Conservation (phyloP, 2,113 vertebrate species). For the Oostethus manadensis region DNA sequence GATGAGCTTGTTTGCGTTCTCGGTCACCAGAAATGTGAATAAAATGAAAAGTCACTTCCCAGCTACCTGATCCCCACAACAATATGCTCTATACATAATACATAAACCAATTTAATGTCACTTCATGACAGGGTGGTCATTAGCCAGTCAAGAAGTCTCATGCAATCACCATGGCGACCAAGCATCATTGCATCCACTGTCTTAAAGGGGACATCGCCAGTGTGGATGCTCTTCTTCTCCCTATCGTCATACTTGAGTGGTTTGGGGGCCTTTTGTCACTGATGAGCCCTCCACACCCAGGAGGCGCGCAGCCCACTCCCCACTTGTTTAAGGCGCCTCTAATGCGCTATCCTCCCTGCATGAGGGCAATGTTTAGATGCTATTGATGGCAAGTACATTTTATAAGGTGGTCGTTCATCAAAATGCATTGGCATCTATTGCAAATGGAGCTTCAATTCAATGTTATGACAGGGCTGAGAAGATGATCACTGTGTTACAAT, state of each 20-base stretch:
- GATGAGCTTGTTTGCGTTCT: too few species aligned
- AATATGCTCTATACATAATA: not conserved
- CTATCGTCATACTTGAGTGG: slow-evolving; percentile 34
- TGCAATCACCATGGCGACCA: slow-evolving; percentile 3
- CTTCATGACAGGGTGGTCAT: slow-evolving; percentile 33
- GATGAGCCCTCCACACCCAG: slow-evolving; percentile 38
- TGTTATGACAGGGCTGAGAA: slow-evolving; percentile 47
- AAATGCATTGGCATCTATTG: slow-evolving; percentile 29
- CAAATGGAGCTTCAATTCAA: slow-evolving; percentile 21
- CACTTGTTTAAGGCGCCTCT: slow-evolving; percentile 30
- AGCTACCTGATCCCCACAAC: slow-evolving; percentile 5
- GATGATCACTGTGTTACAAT: slow-evolving; percentile 47
- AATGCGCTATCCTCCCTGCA: slow-evolving; percentile 1
- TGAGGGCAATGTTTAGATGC: slow-evolving; percentile 1
- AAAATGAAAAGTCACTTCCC: slow-evolving; percentile 1
- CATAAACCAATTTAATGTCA: slow-evolving; percentile 37
- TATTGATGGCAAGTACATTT: not conserved
- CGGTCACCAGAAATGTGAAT: not conserved
- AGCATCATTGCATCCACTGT: slow-evolving; percentile 7
- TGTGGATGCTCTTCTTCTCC: slow-evolving; percentile 9
- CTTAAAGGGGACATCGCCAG: not conserved
- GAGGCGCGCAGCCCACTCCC: not conserved
- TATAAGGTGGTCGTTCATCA: slow-evolving; percentile 8
- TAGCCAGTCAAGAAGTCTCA: slow-evolving; percentile 10
- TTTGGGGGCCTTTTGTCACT: slow-evolving; percentile 39